Evolutionary conservation across 2,113 vertebrate species (phyloP).

Genomic region (Connochaetes taurinus): DNA sequence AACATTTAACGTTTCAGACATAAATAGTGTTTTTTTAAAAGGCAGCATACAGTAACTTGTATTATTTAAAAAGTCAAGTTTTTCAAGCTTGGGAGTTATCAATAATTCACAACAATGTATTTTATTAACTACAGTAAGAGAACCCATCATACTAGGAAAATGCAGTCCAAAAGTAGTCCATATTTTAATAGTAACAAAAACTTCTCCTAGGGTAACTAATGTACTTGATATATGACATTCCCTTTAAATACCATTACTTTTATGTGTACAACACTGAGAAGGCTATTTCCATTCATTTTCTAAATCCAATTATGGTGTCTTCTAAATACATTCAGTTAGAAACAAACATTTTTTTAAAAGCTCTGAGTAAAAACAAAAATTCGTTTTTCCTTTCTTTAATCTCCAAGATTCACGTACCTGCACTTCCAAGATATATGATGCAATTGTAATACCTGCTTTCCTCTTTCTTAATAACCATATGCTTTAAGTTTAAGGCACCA

Average conservation of each 20-base stretch:
- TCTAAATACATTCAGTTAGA: neutral
- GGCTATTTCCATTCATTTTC: neutral
- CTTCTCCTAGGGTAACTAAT: neutral
- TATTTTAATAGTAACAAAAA: neutral
- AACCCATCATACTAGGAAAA: conserved; percentile 26
- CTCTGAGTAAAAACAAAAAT: neutral
- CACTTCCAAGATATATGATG: neutral
- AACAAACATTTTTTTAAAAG: neutral
- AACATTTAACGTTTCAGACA: conserved; percentile 32
- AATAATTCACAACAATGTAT: neutral
- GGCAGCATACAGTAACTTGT: neutral
- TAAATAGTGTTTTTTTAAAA: neutral
- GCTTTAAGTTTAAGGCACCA: neutral
- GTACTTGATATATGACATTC: neutral
- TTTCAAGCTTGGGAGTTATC: conserved; percentile 21
- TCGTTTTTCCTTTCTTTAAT: neutral
- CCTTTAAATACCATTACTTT: neutral
- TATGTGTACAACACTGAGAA: neutral
- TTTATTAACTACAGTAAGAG: neutral
- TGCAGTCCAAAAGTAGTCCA: neutral
- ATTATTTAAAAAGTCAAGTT: conserved; percentile 22
- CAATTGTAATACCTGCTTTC: neutral
- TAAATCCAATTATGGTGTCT: neutral
- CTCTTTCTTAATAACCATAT: neutral
- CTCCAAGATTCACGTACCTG: neutral